Evolutionary conservation across 1,140 invertebrate species (phyloP).

Genomic region (Idris sp.): DNA sequence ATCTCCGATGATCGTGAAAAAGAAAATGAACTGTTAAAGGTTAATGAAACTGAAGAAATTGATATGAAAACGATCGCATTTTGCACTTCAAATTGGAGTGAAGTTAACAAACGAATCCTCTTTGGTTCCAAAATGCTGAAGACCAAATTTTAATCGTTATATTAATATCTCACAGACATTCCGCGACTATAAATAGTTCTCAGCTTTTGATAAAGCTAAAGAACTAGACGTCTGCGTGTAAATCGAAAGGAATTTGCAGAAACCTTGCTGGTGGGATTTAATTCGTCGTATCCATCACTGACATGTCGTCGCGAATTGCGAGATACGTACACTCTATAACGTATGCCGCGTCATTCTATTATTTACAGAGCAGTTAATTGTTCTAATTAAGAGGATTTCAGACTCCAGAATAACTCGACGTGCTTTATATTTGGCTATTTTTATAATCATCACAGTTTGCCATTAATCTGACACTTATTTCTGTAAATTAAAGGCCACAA

Average conservation of each 20-base stretch:
- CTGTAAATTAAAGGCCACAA: constrained; percentile 16
- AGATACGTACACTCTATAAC: constrained; percentile 41
- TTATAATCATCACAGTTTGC: constrained; percentile 38
- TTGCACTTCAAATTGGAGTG: too few relatives aligned
- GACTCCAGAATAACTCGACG: constrained; percentile 70
- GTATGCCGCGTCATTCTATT: constrained; percentile 63
- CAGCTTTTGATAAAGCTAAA: neutral
- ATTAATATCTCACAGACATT: constrained; percentile 7
- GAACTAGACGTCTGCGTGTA: constrained; percentile 25
- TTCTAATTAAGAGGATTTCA: constrained; percentile 75
- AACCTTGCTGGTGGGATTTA: constrained; percentile 27
- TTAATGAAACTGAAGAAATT: too few relatives aligned
- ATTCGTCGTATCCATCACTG: constrained; percentile 33
- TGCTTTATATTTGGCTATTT: constrained; percentile 73
- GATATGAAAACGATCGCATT: too few relatives aligned
- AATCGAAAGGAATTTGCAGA: constrained; percentile 37
- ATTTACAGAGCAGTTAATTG: constrained; percentile 73
- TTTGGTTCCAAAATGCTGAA: too few relatives aligned
- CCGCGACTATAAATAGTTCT: neutral
- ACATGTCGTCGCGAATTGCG: constrained; percentile 39
- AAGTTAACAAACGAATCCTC: too few relatives aligned
- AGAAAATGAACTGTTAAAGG: too few relatives aligned
- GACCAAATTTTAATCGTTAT: constrained; percentile 9
- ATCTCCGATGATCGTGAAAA: too few relatives aligned
- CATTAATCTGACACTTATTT: constrained; percentile 19